Evolutionary conservation across 2,888 invertebrate species (phyloP).

Genomic region (Andrena praecox): DNA sequence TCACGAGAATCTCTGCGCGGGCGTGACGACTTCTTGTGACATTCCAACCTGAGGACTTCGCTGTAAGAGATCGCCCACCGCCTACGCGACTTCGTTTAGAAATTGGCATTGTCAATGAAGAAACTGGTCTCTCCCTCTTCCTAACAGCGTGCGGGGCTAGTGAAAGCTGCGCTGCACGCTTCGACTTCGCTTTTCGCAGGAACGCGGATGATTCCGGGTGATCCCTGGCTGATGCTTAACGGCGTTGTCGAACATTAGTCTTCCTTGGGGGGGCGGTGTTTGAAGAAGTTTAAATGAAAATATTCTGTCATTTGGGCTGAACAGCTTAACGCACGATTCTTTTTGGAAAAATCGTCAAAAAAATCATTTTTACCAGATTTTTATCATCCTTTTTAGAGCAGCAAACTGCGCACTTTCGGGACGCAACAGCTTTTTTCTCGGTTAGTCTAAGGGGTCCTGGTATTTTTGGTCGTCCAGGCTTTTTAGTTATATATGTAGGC

Average conservation of each 20-base stretch:
- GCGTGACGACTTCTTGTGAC: conserved; percentile 50
- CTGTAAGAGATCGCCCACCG: conserved; percentile 24
- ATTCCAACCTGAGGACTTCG: conserved; percentile 37
- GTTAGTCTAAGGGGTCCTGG: too few relatives aligned
- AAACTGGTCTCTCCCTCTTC: conserved; percentile 17
- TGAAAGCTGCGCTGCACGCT: conserved; percentile 20
- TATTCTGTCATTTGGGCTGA: background rate
- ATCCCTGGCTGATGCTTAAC: background rate
- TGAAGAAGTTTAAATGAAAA: background rate
- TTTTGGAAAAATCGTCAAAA: too few relatives aligned
- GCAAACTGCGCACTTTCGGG: too few relatives aligned
- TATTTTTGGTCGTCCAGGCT: too few relatives aligned
- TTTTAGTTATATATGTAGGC: too few relatives aligned
- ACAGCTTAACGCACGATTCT: too few relatives aligned
- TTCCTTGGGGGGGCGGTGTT: too few relatives aligned
- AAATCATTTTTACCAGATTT: too few relatives aligned
- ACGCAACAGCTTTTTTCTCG: too few relatives aligned
- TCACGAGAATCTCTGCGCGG: conserved; percentile 55
- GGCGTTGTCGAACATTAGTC: too few relatives aligned
- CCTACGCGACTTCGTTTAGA: conserved; percentile 38
- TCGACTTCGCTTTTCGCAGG: conserved; percentile 1
- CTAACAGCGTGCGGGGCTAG: background rate
- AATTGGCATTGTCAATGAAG: conserved; percentile 24
- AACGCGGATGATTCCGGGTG: background rate
- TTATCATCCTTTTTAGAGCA: too few relatives aligned